Percentiles rank a stretch among this genome's conserved stretches.
phyloP scores from a whole-genome alignment of 2,797 vertebrate genomes.

The Xiphophorus birchmanni region DNA sequence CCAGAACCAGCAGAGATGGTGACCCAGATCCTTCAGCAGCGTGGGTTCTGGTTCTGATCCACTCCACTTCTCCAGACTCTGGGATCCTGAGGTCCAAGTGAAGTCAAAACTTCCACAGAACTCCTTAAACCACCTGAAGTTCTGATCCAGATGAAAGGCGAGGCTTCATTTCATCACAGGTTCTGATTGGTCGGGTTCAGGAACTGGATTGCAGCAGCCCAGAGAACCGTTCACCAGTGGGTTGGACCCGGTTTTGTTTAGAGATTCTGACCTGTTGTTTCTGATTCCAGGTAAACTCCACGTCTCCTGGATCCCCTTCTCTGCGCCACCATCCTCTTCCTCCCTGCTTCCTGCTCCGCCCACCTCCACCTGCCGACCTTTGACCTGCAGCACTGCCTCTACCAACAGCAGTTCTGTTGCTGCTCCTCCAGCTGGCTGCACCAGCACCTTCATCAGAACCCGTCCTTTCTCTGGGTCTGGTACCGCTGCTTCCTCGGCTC shows the following conservation, averaged over 20 bases:
- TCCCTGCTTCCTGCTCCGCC: fast-evolving
- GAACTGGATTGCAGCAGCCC: no score
- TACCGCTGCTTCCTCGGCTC: not conserved
- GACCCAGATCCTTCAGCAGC: not conserved
- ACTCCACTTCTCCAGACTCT: not conserved
- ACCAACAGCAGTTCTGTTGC: not conserved
- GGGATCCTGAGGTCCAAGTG: not conserved
- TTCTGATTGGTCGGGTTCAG: no score
- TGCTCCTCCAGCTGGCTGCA: not conserved
- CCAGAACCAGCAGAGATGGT: not conserved
- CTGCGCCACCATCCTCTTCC: not conserved
- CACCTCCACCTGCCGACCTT: no score
- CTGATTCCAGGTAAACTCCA: conserved; percentile 38
- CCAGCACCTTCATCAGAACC: not conserved
- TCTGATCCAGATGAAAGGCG: not conserved
- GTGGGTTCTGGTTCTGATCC: not conserved
- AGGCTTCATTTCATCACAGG: no score
- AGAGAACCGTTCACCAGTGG: no score
- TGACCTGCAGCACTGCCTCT: not conserved
- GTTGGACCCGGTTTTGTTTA: no score
- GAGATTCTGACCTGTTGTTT: conserved; percentile 7
- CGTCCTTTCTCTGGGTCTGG: not conserved
- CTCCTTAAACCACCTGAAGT: not conserved
- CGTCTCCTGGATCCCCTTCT: conserved; percentile 40
- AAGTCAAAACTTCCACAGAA: no score